Evolutionary conservation across 2,888 invertebrate species (phyloP).

Genomic region (Dicycla oo): DNA sequence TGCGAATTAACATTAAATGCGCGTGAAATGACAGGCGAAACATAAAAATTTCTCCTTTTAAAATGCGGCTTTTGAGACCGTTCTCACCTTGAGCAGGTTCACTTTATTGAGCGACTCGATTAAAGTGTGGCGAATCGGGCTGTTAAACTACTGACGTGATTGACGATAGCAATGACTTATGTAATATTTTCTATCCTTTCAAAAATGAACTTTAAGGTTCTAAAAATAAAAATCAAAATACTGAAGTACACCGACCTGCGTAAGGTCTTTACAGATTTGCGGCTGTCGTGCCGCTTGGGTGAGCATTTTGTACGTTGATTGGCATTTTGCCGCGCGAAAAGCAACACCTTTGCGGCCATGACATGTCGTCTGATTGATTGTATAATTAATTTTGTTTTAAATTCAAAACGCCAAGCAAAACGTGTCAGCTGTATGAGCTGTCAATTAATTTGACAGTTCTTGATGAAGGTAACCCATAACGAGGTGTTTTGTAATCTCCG

Average conservation of each 20-base stretch:
- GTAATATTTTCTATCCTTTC: constrained; percentile 33
- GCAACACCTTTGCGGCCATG: constrained; percentile 88
- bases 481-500: constrained; percentile 76
- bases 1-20: constrained; percentile 85
- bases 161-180: constrained; percentile 61
- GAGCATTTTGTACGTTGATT: constrained; percentile 87
- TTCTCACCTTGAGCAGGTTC: constrained; percentile 84
- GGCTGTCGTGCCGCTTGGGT: constrained; percentile 75
- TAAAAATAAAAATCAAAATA: constrained; percentile 69
- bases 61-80: constrained; percentile 81
- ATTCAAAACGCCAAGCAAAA: constrained; percentile 83
- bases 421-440: constrained; percentile 84
- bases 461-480: constrained; percentile 86
- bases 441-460: constrained; percentile 88
- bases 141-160: constrained; percentile 81
- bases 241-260: constrained; percentile 27
- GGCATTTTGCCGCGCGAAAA: constrained; percentile 88
- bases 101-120: constrained; percentile 84
- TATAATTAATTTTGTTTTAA: constrained; percentile 89
- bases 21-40: constrained; percentile 87
- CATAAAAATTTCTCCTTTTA: constrained; percentile 86
- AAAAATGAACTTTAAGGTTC: constrained; percentile 66
- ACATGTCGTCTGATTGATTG: constrained; percentile 88
- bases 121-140: constrained; percentile 86
- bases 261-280: constrained; percentile 65